These are phyloP conservation scores for Synanceia verrucosa DNA, from an alignment of 2,797 vertebrate genomes.

Conservation along the genomic window DNA sequence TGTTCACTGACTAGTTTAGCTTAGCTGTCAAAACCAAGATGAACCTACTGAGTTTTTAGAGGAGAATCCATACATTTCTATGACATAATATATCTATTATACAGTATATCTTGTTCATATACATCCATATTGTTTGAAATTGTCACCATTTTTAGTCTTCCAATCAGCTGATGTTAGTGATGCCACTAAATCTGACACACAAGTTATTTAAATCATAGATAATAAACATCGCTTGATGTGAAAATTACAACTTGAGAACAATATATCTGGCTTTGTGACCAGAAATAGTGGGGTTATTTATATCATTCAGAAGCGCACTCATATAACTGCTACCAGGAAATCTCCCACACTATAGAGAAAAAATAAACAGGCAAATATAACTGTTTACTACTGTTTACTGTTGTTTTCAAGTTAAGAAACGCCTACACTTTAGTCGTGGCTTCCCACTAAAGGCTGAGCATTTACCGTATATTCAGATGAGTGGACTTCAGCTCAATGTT, in stretches of 20 bases:
- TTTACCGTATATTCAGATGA: conserved; percentile 15
- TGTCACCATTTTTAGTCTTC: too few relatives aligned
- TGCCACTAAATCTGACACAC: background rate
- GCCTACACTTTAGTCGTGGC: background rate
- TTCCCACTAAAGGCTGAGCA: conserved; percentile 12
- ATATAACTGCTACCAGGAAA: conserved; percentile 31
- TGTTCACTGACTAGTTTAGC: too few relatives aligned
- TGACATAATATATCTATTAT: too few relatives aligned
- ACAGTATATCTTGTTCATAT: too few relatives aligned
- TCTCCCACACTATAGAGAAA: conserved; percentile 4
- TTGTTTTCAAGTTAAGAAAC: conserved; percentile 27
- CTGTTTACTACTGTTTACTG: conserved; percentile 16
- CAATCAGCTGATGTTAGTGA: too few relatives aligned
- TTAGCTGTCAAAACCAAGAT: too few relatives aligned
- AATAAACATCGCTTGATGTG: background rate
- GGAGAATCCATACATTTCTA: too few relatives aligned
- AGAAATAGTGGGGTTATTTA: background rate
- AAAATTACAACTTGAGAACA: background rate
- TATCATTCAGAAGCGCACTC: background rate
- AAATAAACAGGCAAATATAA: conserved; percentile 9
- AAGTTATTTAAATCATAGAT: background rate
- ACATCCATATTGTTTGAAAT: too few relatives aligned
- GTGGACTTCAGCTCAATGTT: background rate
- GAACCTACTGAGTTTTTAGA: too few relatives aligned
- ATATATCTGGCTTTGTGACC: background rate